Evolutionary conservation across 2,888 invertebrate genomes (phyloP).

Genomic region (Drosophila neonasuta): DNA sequence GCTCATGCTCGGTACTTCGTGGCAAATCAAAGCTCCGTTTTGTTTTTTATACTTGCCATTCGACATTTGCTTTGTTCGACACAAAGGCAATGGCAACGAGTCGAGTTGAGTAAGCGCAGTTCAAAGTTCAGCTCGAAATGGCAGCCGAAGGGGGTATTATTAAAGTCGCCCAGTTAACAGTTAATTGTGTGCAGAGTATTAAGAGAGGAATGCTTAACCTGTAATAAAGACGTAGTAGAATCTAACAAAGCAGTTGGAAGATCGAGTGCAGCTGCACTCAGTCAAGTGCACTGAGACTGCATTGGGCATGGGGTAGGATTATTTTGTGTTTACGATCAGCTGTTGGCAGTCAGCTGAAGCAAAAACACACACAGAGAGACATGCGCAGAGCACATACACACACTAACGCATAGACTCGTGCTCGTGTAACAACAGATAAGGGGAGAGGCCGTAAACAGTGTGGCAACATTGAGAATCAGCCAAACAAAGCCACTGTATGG

Average conservation of each 20-base stretch:
- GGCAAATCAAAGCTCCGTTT: conserved; percentile 40
- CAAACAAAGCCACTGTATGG: conserved; percentile 34
- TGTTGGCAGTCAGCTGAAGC: conserved; percentile 56
- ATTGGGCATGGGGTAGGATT: conserved; percentile 34
- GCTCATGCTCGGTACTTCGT: conserved; percentile 35
- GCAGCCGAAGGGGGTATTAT: conserved; percentile 14
- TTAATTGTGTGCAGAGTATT: conserved; percentile 11
- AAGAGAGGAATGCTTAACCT: conserved; percentile 1
- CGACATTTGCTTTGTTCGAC: conserved; percentile 48
- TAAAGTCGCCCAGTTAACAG: conserved; percentile 12
- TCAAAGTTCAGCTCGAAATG: conserved; percentile 46
- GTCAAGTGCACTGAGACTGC: conserved; percentile 24
- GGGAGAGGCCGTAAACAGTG: conserved; percentile 32
- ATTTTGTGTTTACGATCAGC: conserved; percentile 61
- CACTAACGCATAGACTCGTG: conserved; percentile 5
- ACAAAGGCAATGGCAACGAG: conserved; percentile 7
- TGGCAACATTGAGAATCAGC: conserved; percentile 19
- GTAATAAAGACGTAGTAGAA: conserved; percentile 7
- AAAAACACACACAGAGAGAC: conserved; percentile 20
- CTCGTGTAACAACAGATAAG: conserved; percentile 14
- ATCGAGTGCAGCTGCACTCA: conserved; percentile 44
- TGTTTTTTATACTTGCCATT: conserved; percentile 26
- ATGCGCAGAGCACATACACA: conserved; percentile 38
- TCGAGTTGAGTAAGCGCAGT: conserved; percentile 18
- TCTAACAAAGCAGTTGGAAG: background rate